Base-by-base conservation (phyloP, 2,797 vertebrate genomes). In the Gadopsis marmoratus region DNA sequence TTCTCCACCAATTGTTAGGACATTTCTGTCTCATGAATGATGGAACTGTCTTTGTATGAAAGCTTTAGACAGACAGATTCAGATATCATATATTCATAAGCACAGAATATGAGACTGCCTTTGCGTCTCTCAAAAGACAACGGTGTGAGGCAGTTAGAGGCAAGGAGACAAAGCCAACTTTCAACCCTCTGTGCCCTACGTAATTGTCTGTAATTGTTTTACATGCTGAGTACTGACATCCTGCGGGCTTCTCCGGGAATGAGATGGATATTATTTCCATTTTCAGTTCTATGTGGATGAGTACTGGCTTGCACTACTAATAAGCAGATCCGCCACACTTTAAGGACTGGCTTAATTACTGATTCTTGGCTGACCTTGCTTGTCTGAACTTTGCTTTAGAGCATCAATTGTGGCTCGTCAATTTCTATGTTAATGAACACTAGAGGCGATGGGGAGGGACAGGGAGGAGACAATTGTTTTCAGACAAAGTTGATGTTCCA, bases 341-440 rank as follows among this genome's bases (percentile, higher is more conserved):
- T 81, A 84, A 92, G 82, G 74, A 90, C 88, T 76, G 86, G 69
- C 86, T 92, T 94, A 94, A 95, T 93, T 93, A 92, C 90, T 78
- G 89, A 87, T 91, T 92, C 85, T 91, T 93, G 92, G 92, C 91
- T 89, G 93, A 94, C 93, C 91, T 95, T 95, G 93, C 88, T 87
- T 87, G 88, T 84, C 84, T 91, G 91, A 93, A 92, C 92, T 91
- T 93, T 88, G 91, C 92, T 94, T 91, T 85, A 85, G 89, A 93
- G 89, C 90, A 87, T 92, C 89, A 93, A 90, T 92, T 91, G 88
- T 87, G 74, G 84, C 89, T 94, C 86, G 75, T 93, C 94, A 92
- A 94, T 95, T 92, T 94, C 89, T 93, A 94, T 94, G 93, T 90
- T 93, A 94, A 95, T 94, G 88, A 94, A 89, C 79, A 91, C 93